Conservation (phyloP, 2,113 vertebrate species). For the Scortum barcoo region DNA sequence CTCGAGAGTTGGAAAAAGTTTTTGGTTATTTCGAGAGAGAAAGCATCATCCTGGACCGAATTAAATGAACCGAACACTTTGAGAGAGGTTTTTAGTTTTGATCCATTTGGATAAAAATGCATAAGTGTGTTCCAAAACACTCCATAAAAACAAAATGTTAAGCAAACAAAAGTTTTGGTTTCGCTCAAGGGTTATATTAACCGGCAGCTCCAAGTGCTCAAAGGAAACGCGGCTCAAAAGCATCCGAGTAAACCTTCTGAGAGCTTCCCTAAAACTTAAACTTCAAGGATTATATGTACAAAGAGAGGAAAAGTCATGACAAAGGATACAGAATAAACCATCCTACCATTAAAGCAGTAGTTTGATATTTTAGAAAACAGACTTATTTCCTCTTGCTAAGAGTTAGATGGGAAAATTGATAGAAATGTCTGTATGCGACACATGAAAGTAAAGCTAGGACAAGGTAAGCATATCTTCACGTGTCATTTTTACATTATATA, state of each 20-base stretch:
- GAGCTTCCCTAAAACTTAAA: slow-evolving; percentile 20
- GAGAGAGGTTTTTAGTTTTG: not conserved
- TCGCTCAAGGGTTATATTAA: not conserved
- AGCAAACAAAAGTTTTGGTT: slow-evolving; percentile 10
- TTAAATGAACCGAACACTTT: slow-evolving; percentile 3
- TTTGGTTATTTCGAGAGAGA: not conserved
- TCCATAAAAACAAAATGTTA: not conserved
- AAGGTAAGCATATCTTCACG: not conserved
- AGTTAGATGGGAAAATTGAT: not conserved
- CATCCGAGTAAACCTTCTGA: slow-evolving; percentile 33
- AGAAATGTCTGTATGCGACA: not conserved
- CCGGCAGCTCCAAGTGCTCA: not conserved
- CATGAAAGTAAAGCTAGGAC: not conserved
- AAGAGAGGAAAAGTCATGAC: not conserved
- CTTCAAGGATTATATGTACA: slow-evolving; percentile 7
- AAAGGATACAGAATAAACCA: not conserved
- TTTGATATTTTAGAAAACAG: not conserved
- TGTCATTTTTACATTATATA: not conserved
- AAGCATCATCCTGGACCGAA: not conserved
- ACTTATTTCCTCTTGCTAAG: not conserved
- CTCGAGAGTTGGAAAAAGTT: slow-evolving; percentile 14
- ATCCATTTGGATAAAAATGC: not conserved
- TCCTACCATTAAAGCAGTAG: not conserved
- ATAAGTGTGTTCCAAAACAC: slow-evolving; percentile 5
- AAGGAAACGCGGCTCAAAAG: not conserved